phyloP scores from a whole-genome alignment of 2,888 invertebrate species.

The Invenusta paracnida region DNA sequence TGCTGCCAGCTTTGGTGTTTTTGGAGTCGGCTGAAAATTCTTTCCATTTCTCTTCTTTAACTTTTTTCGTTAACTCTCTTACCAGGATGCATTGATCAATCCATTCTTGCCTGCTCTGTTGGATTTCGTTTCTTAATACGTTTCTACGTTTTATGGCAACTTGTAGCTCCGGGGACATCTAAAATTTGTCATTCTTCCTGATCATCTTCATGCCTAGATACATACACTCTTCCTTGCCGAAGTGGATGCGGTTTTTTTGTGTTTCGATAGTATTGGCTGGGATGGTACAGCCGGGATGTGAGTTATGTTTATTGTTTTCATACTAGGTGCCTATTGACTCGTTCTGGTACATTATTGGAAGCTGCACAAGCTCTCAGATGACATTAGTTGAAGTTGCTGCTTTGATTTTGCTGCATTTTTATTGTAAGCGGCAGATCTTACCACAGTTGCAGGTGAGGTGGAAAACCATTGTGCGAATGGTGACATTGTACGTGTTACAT shows the following conservation, averaged over 20 bases:
- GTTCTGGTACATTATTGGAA: not conserved
- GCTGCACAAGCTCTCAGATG: not conserved
- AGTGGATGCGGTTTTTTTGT: not conserved
- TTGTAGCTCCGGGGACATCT: too few relatives aligned
- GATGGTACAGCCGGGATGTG: not conserved
- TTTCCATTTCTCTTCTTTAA: not conserved
- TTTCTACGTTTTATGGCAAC: too few relatives aligned
- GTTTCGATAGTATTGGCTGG: not conserved
- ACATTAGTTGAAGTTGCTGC: not conserved
- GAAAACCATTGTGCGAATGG: not conserved
- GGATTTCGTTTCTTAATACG: too few relatives aligned
- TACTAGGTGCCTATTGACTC: not conserved
- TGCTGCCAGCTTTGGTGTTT: not conserved
- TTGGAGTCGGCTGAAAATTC: not conserved
- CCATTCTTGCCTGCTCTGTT: not conserved
- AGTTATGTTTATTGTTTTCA: not conserved
- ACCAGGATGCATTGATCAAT: not conserved
- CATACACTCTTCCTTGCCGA: not conserved
- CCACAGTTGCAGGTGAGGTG: not conserved
- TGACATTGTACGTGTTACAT: not conserved
- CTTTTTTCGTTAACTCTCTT: not conserved
- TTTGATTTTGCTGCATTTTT: not conserved
- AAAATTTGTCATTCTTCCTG: too few relatives aligned
- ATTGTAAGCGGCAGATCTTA: not conserved
- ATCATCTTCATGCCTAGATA: not conserved